Conservation (phyloP, 2,888 invertebrate genomes). For the Acanthosepion esculentum region DNA sequence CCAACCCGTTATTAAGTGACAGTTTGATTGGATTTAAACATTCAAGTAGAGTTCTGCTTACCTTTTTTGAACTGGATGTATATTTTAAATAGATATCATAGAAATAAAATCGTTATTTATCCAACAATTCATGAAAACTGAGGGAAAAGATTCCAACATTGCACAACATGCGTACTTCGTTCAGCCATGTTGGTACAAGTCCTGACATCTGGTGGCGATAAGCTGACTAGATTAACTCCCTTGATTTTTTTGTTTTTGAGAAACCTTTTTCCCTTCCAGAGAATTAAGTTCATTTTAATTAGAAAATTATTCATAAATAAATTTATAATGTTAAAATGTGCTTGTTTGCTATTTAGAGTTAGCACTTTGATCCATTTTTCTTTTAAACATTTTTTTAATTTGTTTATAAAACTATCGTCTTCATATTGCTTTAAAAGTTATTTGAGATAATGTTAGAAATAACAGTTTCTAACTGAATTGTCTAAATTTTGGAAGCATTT, state of each 20-base stretch:
- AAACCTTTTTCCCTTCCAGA: no score
- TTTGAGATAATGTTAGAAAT: no score
- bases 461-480: no score
- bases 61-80: background rate
- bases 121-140: background rate
- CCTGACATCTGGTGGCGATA: constrained; percentile 33
- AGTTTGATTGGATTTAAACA: background rate
- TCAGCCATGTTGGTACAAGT: background rate
- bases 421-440: no score
- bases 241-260: background rate
- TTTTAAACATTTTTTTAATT: no score
- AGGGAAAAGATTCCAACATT: background rate
- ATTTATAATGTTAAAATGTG: no score
- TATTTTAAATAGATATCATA: background rate
- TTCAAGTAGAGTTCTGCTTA: background rate
- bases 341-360: no score
- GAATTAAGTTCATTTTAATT: no score
- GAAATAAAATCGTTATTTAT: background rate
- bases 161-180: background rate
- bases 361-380: no score
- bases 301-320: no score
- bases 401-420: no score
- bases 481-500: no score
- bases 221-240: background rate
- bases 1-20: background rate